Conservation (phyloP, 2,797 vertebrate species). For the Malacoraja senta region DNA sequence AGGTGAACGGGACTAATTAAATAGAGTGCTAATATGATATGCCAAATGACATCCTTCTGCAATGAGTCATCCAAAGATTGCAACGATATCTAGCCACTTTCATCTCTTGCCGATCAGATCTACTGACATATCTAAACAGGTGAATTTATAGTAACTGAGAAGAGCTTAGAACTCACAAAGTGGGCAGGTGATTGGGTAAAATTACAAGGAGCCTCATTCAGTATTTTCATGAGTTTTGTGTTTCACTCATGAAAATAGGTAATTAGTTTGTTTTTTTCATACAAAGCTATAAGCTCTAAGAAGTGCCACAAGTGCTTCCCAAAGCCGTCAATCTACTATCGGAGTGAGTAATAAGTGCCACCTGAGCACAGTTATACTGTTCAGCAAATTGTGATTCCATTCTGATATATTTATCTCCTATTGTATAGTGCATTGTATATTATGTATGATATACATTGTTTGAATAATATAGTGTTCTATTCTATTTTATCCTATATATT, state of each 20-base stretch:
- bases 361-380: background rate
- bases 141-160: background rate
- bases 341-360: background rate
- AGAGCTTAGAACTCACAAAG: background rate
- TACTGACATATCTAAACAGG: background rate
- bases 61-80: background rate
- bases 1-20: background rate
- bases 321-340: background rate
- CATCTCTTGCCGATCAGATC: background rate
- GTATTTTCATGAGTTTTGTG: conserved; percentile 6
- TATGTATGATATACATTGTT: background rate
- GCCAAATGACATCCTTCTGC: background rate
- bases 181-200: background rate
- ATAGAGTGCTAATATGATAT: background rate
- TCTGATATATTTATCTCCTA: background rate
- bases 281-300: background rate
- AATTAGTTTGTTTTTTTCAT: background rate
- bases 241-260: background rate
- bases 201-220: background rate
- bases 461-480: background rate
- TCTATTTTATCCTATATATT: background rate
- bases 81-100: too few relatives aligned
- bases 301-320: background rate
- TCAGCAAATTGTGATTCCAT: background rate
- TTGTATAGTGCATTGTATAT: background rate